Percentiles rank a stretch among this genome's conserved stretches.
Conservation (phyloP, 2,888 invertebrate species). For the Lithophane leautieri region DNA sequence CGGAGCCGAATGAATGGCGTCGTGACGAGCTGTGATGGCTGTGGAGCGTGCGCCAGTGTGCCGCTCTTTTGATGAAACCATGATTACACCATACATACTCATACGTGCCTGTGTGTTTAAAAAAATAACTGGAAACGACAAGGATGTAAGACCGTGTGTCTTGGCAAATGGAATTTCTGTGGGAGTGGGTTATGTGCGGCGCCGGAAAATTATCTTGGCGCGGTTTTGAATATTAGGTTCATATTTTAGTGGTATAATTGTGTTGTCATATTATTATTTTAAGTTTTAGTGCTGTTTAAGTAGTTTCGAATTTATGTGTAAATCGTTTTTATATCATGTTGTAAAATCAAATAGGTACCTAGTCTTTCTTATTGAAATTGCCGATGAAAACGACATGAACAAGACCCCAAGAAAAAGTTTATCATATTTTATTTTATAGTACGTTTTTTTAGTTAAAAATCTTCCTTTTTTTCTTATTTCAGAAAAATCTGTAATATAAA, state of each 20-base stretch:
- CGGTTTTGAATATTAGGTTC: slow-evolving; percentile 45
- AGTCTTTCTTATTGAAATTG: background rate
- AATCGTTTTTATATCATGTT: background rate
- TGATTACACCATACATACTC: slow-evolving; percentile 85
- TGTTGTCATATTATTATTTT: background rate
- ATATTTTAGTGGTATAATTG: slow-evolving; percentile 39
- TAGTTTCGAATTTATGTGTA: background rate
- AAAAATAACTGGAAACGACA: slow-evolving; percentile 68
- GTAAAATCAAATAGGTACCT: background rate
- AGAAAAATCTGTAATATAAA: background rate
- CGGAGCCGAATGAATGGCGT: slow-evolving; percentile 80
- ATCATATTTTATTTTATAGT: background rate
- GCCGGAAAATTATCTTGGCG: slow-evolving; percentile 41
- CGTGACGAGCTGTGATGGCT: slow-evolving; percentile 84
- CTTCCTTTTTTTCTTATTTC: background rate
- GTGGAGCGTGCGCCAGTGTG: slow-evolving; percentile 73
- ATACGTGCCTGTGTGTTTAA: slow-evolving; percentile 65
- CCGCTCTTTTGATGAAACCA: slow-evolving; percentile 87
- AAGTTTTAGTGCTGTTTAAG: slow-evolving; percentile 7
- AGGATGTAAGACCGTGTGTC: slow-evolving; percentile 32
- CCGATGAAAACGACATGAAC: background rate
- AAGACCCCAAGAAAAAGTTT: background rate
- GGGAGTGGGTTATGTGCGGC: slow-evolving; percentile 26
- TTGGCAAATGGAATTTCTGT: slow-evolving; percentile 34
- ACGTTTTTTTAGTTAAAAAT: background rate